Conservation (phyloP, 2,797 vertebrate species). For the Sphaeramia orbicularis region DNA sequence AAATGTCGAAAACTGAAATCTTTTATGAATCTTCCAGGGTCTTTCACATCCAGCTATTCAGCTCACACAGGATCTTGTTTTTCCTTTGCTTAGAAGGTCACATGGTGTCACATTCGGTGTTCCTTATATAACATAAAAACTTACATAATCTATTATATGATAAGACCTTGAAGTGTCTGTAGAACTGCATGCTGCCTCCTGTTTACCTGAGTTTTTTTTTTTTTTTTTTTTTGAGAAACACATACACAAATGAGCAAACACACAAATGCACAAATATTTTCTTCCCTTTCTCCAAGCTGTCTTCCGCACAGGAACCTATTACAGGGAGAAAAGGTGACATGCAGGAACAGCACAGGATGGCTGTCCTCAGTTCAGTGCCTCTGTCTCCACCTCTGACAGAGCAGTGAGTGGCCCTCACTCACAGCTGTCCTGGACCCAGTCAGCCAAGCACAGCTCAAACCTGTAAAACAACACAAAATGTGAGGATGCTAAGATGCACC, state of each 20-base stretch:
- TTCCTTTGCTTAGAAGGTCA: conserved; percentile 11
- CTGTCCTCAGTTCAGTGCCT: conserved; percentile 77
- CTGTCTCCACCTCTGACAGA: conserved; percentile 74
- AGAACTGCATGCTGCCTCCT: conserved; percentile 30
- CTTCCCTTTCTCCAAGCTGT: conserved; percentile 46
- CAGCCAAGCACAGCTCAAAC: conserved; percentile 69
- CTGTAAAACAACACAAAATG: conserved; percentile 66
- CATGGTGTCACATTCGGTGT: conserved; percentile 10
- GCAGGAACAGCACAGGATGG: conserved; percentile 63
- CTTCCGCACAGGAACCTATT: conserved; percentile 62
- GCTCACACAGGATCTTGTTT: conserved; percentile 9
- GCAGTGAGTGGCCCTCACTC: conserved; percentile 76
- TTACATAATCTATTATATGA: conserved; percentile 51
- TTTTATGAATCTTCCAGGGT: conserved; percentile 8
- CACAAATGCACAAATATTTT: conserved; percentile 5
- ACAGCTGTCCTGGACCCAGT: conserved; percentile 75
- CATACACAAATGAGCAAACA: conserved; percentile 2
- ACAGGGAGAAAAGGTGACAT: conserved; percentile 70
- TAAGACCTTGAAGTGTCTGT: conserved; percentile 41
- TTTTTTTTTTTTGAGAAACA: conserved; percentile 11
- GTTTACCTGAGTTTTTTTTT: conserved; percentile 37
- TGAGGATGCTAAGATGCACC: conserved; percentile 62
- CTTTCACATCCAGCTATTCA: conserved; percentile 12
- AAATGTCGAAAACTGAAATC: conserved; percentile 14
- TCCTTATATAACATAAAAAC: conserved; percentile 45